Percentiles rank a stretch among this genome's conserved stretches.
Evolutionary conservation across 1,140 invertebrate genomes (phyloP).

Genomic region (Ctenoplectra terminalis): DNA sequence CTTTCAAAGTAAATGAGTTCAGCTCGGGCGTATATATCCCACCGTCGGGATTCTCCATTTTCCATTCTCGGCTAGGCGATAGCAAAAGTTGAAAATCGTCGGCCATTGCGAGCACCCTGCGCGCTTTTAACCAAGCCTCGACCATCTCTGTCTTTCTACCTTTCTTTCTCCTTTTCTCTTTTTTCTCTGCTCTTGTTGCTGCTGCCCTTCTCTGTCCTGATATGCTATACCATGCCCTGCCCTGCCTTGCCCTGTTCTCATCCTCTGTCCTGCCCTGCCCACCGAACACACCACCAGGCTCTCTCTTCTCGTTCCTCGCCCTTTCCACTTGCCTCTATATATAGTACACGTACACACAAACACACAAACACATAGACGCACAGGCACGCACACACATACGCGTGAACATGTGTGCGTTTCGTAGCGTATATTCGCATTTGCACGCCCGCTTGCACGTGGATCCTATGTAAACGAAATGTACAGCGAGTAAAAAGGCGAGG

Average conservation of each 20-base stretch:
- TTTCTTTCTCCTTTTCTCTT: too few relatives aligned
- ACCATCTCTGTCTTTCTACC: conserved; percentile 41
- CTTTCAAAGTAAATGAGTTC: conserved; percentile 71
- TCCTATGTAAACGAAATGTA: conserved; percentile 70
- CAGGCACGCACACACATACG: neutral
- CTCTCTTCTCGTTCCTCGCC: neutral
- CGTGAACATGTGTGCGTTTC: conserved; percentile 6
- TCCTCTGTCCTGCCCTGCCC: neutral
- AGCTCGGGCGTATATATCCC: conserved; percentile 39
- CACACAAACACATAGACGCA: too few relatives aligned
- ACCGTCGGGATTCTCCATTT: conserved; percentile 71
- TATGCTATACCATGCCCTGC: neutral
- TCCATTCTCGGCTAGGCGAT: conserved; percentile 73
- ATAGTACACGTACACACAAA: too few relatives aligned
- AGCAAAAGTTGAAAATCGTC: conserved; percentile 80
- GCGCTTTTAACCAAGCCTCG: conserved; percentile 71
- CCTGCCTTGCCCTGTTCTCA: neutral
- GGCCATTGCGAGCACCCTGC: conserved; percentile 73
- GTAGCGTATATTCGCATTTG: conserved; percentile 49
- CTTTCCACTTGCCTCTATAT: neutral
- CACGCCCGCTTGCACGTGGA: conserved; percentile 56
- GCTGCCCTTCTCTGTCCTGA: neutral
- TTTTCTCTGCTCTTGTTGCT: neutral
- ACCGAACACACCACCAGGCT: conserved; percentile 7
- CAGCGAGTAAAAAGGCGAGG: conserved; percentile 65